Percentiles rank a stretch among this genome's conserved stretches.
phyloP scores from a whole-genome alignment of 2,797 vertebrate genomes.

The Rhinichthys osculus region DNA sequence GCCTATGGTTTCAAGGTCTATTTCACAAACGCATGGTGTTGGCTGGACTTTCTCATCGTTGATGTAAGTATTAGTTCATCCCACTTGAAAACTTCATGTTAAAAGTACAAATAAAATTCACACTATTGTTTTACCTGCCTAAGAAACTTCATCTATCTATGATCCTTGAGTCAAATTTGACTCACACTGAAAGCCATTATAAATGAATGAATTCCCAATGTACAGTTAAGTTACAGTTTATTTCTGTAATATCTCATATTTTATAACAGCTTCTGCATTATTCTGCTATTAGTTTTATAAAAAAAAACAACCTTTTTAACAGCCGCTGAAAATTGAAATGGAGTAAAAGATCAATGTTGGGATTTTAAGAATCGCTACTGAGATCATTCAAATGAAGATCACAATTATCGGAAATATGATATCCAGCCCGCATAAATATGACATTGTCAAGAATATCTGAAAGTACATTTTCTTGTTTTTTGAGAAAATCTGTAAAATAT shows the following conservation, averaged over 20 bases:
- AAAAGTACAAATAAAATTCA: neutral
- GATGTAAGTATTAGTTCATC: conserved; percentile 79
- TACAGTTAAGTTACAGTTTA: neutral
- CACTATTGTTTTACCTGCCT: neutral
- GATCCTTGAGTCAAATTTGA: neutral
- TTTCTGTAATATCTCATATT: neutral
- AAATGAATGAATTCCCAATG: neutral
- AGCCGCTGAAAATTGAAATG: neutral
- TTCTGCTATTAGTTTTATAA: neutral
- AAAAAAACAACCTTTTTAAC: neutral
- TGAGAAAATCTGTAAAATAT: too few species aligned
- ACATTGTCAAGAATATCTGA: too few species aligned
- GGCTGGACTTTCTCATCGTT: conserved; percentile 96
- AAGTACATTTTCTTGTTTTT: too few species aligned
- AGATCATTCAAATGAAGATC: neutral
- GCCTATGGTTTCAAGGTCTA: conserved; percentile 95
- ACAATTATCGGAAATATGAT: neutral
- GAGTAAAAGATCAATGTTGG: neutral
- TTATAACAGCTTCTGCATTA: neutral
- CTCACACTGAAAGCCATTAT: neutral
- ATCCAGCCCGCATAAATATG: too few species aligned
- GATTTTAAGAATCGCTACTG: neutral
- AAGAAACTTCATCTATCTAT: neutral
- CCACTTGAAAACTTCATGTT: neutral
- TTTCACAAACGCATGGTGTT: conserved; percentile 97